Evolutionary conservation across 1,140 invertebrate species (phyloP).

Genomic region (Drosophila aff.): DNA sequence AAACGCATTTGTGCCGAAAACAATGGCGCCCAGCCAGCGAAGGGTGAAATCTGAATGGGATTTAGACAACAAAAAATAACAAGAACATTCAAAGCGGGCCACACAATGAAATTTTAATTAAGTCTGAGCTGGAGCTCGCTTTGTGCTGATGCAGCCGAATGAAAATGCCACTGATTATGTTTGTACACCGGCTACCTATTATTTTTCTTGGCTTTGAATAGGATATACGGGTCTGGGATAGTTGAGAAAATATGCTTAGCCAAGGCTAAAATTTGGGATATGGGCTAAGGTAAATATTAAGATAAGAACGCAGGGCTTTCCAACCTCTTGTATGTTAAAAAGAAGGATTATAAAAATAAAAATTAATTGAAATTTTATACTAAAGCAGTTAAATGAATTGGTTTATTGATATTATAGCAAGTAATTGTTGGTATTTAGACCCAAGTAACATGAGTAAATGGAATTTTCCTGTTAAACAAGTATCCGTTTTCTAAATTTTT

Average conservation of each 20-base stretch:
- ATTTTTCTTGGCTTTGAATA: neutral
- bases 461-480: no score
- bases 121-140: constrained; percentile 66
- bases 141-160: constrained; percentile 79
- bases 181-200: constrained; percentile 32
- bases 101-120: constrained; percentile 82
- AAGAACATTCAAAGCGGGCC: constrained; percentile 60
- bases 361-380: no score
- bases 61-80: constrained; percentile 46
- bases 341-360: no score
- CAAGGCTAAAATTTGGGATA: no score
- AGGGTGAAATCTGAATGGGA: constrained; percentile 47
- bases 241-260: neutral
- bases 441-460: no score
- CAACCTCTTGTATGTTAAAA: no score
- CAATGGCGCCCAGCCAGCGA: constrained; percentile 30
- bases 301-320: no score
- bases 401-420: no score
- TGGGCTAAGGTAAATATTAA: neutral
- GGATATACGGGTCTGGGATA: neutral
- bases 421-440: no score
- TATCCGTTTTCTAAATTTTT: no score
- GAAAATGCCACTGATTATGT: constrained; percentile 80
- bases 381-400: no score
- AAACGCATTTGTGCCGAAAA: constrained; percentile 37